Base-by-base conservation (phyloP, 2,113 vertebrate species). In the Leptobrachium leishanense region DNA sequence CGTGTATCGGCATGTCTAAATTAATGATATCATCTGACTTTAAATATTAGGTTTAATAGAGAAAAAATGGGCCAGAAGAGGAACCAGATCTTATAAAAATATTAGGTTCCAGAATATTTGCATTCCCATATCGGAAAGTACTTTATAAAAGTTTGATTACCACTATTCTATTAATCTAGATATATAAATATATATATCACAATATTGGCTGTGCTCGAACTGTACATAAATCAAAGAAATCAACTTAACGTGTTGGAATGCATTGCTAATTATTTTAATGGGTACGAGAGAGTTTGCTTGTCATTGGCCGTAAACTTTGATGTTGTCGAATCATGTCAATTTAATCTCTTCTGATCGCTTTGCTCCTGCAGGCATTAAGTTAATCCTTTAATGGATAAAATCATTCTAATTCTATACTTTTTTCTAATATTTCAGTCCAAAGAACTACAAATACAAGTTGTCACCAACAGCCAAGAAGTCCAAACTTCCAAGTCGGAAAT, bases 361-460 rank as follows among this genome's bases (percentile, higher is more conserved):
- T 39, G 57, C 20, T 20, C 20, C 57, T 15, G 2, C 2, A 62
- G 11, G 57, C 10, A 41, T 6, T 62, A 43, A 15, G 9, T 31
- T 64, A 64, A 64, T 64, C 62, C 62, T 20, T 64, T 64, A 64
- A 64, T 64, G 31, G 2, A 3, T 5, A 31, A 20, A 31, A 20
- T 20, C 6, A 5, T 64, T 64, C 62, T 31, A 5, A 43, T 68
- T 43, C 1, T 66, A 50, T 43, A 65, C 5, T 15, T 55, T 12
- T 43, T 68, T 6, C 5, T 62, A 15, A 15, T 31, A 13, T 79
- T 81, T 66, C 65, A 85, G 84, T 70, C 68, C 40, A 74, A 74
- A 46, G 82, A 82, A 44, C 62, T 85, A 42, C 72, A 81, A 42
- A 40, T 20, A n/a, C 81, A 85, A 46, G 82, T 85, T 50, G 78